A percentile compares a stretch with the other conserved stretches of the same genome.
Conservation (phyloP, 1,140 invertebrate species). For the Cotesia glomerata region DNA sequence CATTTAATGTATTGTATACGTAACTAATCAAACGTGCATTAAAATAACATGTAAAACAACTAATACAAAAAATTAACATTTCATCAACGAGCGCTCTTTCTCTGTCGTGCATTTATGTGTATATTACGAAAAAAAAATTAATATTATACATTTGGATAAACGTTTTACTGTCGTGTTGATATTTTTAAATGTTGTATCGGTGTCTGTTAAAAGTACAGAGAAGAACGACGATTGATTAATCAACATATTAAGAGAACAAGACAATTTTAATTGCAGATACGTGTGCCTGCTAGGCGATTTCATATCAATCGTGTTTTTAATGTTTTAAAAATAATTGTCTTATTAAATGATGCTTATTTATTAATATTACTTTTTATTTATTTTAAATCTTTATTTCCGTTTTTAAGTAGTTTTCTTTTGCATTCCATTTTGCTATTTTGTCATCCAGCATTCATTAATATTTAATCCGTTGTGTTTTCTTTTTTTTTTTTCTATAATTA, state of each 20-base stretch:
- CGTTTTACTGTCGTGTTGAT: slow-evolving; percentile 55
- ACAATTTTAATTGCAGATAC: background rate
- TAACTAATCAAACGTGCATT: slow-evolving; percentile 23
- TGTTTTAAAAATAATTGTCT: background rate
- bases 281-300: background rate
- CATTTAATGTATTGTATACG: slow-evolving; percentile 37
- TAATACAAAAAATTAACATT: slow-evolving; percentile 8
- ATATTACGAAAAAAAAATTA: slow-evolving; percentile 37
- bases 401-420: too few species aligned
- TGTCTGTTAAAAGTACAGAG: slow-evolving; percentile 43
- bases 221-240: slow-evolving; percentile 30
- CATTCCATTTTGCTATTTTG: too few species aligned
- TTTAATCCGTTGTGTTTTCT: too few species aligned
- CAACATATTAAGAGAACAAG: slow-evolving; percentile 16
- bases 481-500: background rate
- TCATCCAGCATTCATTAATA: too few species aligned
- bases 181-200: slow-evolving; percentile 55
- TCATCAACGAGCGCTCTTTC: slow-evolving; percentile 21
- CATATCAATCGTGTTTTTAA: slow-evolving; percentile 1
- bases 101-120: slow-evolving; percentile 41
- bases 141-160: slow-evolving; percentile 51
- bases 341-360: background rate
- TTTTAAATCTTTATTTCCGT: background rate
- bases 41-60: slow-evolving; percentile 32
- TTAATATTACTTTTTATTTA: background rate